A percentile compares a stretch with the other conserved stretches of the same genome.
These are phyloP conservation scores for Zaprionus kolodkinae DNA, from an alignment of 1,140 invertebrate species.

Conservation along the genomic window DNA sequence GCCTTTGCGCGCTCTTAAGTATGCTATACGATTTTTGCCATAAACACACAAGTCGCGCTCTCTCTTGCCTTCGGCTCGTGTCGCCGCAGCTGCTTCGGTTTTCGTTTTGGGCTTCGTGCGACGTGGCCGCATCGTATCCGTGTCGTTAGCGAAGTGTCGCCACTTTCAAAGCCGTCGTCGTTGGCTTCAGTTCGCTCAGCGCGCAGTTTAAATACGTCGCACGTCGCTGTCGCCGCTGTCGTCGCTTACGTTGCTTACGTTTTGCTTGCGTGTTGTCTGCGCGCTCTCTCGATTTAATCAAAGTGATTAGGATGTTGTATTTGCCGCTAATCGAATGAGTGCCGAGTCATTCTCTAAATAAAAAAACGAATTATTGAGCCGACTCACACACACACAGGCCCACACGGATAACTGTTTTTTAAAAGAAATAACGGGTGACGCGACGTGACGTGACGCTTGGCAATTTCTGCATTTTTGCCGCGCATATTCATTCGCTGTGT, in stretches of 20 bases:
- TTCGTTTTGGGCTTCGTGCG: slow-evolving; percentile 20
- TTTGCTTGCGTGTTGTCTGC: slow-evolving; percentile 44
- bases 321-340: slow-evolving; percentile 50
- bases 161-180: slow-evolving; percentile 77
- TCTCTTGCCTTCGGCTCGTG: slow-evolving; percentile 5
- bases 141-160: slow-evolving; percentile 33
- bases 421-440: slow-evolving; percentile 27
- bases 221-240: slow-evolving; percentile 21
- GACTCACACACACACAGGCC: neutral
- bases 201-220: neutral
- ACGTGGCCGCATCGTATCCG: slow-evolving; percentile 24
- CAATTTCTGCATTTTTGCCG: slow-evolving; percentile 46
- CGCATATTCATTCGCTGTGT: slow-evolving; percentile 35
- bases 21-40: slow-evolving; percentile 23
- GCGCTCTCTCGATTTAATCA: slow-evolving; percentile 47
- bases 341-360: slow-evolving; percentile 26
- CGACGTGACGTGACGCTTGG: slow-evolving; percentile 24
- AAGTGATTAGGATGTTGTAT: slow-evolving; percentile 55
- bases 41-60: slow-evolving; percentile 5
- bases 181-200: slow-evolving; percentile 67
- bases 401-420: neutral
- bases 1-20: slow-evolving; percentile 34
- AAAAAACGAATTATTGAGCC: slow-evolving; percentile 13
- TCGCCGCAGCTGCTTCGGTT: slow-evolving; percentile 1
- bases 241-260: slow-evolving; percentile 9